A percentile compares a stretch with the other conserved stretches of the same genome.
Evolutionary conservation across 2,888 invertebrate species (phyloP).

Genomic region (Oeneis ivallda): DNA sequence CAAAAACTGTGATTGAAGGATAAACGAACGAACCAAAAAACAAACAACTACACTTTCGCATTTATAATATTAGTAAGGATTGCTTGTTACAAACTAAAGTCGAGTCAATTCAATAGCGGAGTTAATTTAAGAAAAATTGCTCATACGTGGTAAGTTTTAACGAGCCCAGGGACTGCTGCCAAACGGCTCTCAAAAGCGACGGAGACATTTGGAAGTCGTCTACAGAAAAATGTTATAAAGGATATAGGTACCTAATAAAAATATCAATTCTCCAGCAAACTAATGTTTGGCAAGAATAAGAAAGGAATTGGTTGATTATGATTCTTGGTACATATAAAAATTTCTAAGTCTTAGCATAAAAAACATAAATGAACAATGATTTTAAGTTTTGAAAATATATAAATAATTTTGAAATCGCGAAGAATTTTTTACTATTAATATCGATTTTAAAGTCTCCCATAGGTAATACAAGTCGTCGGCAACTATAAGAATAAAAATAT

Average conservation of each 20-base stretch:
- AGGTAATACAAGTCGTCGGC: constrained; percentile 15
- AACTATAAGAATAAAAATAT: constrained; percentile 22
- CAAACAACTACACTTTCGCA: too few relatives aligned
- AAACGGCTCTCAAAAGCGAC: constrained; percentile 30
- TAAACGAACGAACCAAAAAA: too few relatives aligned
- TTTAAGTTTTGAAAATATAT: too few relatives aligned
- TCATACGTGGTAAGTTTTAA: constrained; percentile 25
- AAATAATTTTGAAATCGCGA: too few relatives aligned
- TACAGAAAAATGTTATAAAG: constrained; percentile 29
- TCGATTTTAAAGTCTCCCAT: background rate
- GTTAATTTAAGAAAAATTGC: constrained; percentile 27
- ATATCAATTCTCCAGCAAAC: constrained; percentile 16
- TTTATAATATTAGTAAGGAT: background rate
- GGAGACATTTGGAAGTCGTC: constrained; percentile 30
- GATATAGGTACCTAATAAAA: background rate
- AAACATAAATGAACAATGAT: too few relatives aligned
- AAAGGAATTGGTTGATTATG: background rate
- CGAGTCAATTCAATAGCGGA: constrained; percentile 15
- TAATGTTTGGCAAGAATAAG: background rate
- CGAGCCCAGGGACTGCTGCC: constrained; percentile 27
- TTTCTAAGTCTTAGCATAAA: too few relatives aligned
- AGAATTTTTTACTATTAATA: too few relatives aligned
- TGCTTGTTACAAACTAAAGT: constrained; percentile 7
- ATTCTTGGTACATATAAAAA: background rate
- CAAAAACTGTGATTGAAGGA: too few relatives aligned